Evolutionary conservation across 2,113 vertebrate genomes (phyloP).

Genomic region (Balaenoptera acutorostrata): DNA sequence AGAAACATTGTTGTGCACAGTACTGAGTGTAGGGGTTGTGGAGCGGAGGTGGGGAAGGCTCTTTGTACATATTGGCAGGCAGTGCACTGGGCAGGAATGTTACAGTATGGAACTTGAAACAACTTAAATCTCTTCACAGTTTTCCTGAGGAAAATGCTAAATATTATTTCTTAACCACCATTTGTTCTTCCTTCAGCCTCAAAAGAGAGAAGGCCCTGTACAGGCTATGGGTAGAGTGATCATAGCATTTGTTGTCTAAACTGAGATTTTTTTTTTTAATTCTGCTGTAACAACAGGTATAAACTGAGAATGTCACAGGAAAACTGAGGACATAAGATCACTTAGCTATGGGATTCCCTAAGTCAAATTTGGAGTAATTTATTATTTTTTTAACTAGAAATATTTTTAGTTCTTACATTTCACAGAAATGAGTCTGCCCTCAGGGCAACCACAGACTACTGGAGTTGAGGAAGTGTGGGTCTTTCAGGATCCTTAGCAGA

Average conservation of each 20-base stretch:
- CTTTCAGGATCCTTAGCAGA: neutral
- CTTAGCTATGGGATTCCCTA: rapidly evolving
- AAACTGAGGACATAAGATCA: neutral
- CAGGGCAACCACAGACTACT: neutral
- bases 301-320: neutral
- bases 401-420: neutral
- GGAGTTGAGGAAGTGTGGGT: neutral
- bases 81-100: neutral
- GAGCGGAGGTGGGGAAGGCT: neutral
- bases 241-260: neutral
- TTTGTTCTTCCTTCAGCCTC: neutral
- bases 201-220: neutral
- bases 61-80: neutral
- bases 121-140: neutral
- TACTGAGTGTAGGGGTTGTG: neutral
- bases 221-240: neutral
- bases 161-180: neutral
- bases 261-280: neutral
- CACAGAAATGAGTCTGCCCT: neutral
- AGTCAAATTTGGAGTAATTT: neutral
- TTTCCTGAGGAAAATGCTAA: neutral
- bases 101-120: neutral
- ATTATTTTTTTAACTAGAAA: neutral
- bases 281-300: neutral
- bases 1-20: neutral